These are phyloP conservation scores for Isichthys henryi DNA, from an alignment of 2,113 vertebrate genomes.

Conservation along the genomic window DNA sequence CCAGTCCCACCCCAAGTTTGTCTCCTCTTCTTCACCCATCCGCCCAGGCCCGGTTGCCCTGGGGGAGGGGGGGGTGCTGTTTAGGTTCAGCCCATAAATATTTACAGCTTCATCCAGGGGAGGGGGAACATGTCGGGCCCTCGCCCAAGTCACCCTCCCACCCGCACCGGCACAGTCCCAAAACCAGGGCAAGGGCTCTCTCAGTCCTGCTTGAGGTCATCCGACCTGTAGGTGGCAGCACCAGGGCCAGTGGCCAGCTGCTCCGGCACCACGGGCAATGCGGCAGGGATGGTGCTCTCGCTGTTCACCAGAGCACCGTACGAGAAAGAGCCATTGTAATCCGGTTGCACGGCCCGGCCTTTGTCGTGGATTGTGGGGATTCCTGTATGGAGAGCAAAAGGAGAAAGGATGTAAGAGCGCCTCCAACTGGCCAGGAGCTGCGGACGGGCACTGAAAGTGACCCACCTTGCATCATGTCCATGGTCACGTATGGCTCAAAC, in stretches of 20 bases:
- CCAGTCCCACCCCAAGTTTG: neutral
- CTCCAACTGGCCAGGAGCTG: neutral
- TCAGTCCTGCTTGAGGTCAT: slow-evolving; percentile 69
- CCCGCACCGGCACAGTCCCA: neutral
- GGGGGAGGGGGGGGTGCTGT: neutral
- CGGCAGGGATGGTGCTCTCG: slow-evolving; percentile 65
- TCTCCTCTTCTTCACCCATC: neutral
- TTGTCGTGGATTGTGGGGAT: slow-evolving; percentile 84
- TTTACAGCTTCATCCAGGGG: neutral
- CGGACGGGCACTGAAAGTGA: neutral
- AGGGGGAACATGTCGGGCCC: neutral
- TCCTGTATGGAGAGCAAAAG: slow-evolving; percentile 53
- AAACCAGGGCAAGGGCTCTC: neutral
- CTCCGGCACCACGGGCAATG: slow-evolving; percentile 62
- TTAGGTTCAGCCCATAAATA: neutral
- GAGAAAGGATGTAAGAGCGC: neutral
- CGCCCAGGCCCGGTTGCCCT: neutral
- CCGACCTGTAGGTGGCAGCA: slow-evolving; percentile 46
- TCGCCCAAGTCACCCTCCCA: neutral
- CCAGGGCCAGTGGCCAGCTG: slow-evolving; percentile 43
- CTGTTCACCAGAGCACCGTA: slow-evolving; percentile 88
- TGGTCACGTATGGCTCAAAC: slow-evolving; percentile 90
- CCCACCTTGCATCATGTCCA: slow-evolving; percentile 87
- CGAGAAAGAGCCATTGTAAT: slow-evolving; percentile 82
- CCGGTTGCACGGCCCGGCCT: slow-evolving; percentile 74